Evolutionary conservation across 1,140 invertebrate species (phyloP).

Genomic region (Anoplophora glabripennis): DNA sequence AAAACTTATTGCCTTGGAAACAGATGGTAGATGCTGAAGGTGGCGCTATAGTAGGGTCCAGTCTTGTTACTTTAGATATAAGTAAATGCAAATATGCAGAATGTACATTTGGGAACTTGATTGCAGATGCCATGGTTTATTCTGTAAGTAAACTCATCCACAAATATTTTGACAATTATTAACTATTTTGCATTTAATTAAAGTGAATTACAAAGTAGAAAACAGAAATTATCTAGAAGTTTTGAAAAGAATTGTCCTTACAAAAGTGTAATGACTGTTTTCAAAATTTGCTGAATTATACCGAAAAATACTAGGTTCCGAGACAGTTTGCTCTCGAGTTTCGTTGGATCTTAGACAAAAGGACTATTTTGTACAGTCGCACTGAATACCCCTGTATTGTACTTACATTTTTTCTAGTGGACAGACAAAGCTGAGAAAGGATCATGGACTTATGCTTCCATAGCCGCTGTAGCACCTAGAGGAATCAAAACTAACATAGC

Average conservation of each 20-base stretch:
- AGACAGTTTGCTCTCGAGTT: too few species aligned
- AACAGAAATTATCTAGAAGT: too few species aligned
- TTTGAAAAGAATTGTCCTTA: too few species aligned
- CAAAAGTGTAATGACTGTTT: too few species aligned
- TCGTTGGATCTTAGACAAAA: too few species aligned
- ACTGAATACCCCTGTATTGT: too few species aligned
- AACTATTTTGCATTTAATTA: too few species aligned
- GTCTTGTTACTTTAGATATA: conserved; percentile 57
- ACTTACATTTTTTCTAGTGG: background rate
- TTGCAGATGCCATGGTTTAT: conserved; percentile 69
- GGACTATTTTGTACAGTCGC: too few species aligned
- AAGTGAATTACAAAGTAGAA: too few species aligned
- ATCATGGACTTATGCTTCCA: conserved; percentile 65
- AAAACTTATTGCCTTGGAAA: conserved; percentile 57
- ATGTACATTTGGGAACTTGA: conserved; percentile 74
- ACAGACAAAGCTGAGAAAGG: conserved; percentile 33
- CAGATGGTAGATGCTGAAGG: conserved; percentile 56
- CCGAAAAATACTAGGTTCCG: too few species aligned
- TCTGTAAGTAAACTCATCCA: conserved; percentile 43
- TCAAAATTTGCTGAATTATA: too few species aligned
- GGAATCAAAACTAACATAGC: conserved; percentile 62
- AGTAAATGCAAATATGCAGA: conserved; percentile 58
- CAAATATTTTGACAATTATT: background rate
- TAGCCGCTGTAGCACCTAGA: conserved; percentile 68
- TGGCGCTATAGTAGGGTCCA: conserved; percentile 55